phyloP scores from a whole-genome alignment of 2,888 invertebrate genomes.

The Scelioninae gen. 1 region DNA sequence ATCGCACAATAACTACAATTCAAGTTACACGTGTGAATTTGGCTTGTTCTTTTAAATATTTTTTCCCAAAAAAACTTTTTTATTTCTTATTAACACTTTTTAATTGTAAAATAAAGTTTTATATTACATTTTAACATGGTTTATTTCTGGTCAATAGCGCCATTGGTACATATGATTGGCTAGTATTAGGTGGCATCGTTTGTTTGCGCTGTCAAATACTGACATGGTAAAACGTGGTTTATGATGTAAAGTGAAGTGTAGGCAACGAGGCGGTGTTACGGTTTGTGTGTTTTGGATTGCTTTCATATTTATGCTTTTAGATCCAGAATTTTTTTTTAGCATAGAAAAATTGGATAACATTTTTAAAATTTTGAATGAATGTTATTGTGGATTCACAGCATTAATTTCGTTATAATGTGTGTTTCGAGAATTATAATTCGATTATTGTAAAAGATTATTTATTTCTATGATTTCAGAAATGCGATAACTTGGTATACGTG shows the following conservation, averaged over 20 bases:
- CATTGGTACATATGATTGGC: constrained; percentile 1
- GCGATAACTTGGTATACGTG: background rate
- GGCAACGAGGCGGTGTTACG: no score
- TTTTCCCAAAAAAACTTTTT: background rate
- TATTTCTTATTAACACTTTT: background rate
- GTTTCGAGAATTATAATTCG: no score
- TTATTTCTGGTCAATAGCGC: constrained; percentile 6
- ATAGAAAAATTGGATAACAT: no score
- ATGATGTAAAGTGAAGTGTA: constrained; percentile 38
- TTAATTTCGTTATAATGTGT: no score
- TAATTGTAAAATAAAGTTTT: no score
- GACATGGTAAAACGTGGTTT: constrained; percentile 32
- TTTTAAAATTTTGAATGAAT: no score
- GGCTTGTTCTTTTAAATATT: background rate
- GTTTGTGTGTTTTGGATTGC: no score
- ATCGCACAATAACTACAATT: no score
- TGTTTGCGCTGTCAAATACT: constrained; percentile 24
- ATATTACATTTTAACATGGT: background rate
- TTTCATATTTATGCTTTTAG: no score
- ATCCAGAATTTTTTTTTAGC: constrained; percentile 1
- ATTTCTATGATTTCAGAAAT: constrained; percentile 1
- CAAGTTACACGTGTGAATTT: background rate
- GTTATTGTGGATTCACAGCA: no score
- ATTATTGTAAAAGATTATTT: background rate
- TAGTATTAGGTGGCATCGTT: constrained; percentile 3